These are phyloP conservation scores for Patella vulgata DNA, from an alignment of 1,140 invertebrate species.

Conservation along the genomic window DNA sequence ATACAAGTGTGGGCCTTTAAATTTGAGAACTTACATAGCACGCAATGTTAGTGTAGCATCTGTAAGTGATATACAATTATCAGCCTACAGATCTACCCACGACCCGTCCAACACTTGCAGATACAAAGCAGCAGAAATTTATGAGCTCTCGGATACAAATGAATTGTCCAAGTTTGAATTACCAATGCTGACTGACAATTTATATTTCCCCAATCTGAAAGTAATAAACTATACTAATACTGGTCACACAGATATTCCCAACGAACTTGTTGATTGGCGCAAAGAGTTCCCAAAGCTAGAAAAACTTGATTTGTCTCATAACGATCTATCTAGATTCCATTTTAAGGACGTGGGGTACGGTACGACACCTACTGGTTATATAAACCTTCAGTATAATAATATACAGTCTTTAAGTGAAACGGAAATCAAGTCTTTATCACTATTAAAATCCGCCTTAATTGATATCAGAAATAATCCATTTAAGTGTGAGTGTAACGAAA, in stretches of 20 bases:
- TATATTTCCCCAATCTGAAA: slow-evolving; percentile 22
- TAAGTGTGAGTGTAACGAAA: slow-evolving; percentile 34
- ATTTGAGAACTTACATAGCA: too few species aligned
- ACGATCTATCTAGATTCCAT: slow-evolving; percentile 28
- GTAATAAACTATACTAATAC: slow-evolving; percentile 36
- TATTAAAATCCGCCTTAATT: slow-evolving; percentile 25
- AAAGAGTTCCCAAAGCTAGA: slow-evolving; percentile 37
- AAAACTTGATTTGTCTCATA: slow-evolving; percentile 39
- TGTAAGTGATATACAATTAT: too few species aligned
- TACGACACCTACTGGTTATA: slow-evolving; percentile 9
- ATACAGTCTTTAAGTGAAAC: slow-evolving; percentile 24
- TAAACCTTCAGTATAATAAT: slow-evolving; percentile 40
- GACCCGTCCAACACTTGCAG: too few species aligned
- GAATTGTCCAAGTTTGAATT: slow-evolving; percentile 28
- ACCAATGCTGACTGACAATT: slow-evolving; percentile 29
- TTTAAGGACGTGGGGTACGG: slow-evolving; percentile 9
- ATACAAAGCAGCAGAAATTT: too few species aligned
- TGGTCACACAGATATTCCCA: slow-evolving; percentile 16
- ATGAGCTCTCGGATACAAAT: slow-evolving; percentile 22
- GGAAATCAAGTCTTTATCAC: slow-evolving; percentile 27
- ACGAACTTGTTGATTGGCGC: slow-evolving; percentile 33
- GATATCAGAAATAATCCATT: slow-evolving; percentile 41
- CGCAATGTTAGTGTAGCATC: too few species aligned
- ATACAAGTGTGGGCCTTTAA: too few species aligned
- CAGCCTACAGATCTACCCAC: too few species aligned